phyloP scores from a whole-genome alignment of 1,140 invertebrate genomes.

The Phocides pigmalion region DNA sequence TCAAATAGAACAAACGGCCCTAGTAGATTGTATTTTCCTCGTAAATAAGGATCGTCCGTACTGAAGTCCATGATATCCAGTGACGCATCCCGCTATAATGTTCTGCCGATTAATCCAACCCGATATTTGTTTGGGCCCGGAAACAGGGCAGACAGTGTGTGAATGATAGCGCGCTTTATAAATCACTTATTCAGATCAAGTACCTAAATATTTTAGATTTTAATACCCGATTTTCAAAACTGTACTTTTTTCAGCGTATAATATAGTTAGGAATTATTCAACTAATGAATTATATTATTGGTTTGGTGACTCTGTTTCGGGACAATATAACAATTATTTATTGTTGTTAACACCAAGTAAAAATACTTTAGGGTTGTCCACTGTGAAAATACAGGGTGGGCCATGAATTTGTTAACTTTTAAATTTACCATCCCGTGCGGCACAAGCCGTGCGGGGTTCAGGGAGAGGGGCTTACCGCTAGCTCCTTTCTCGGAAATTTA shows the following conservation, averaged over 20 bases:
- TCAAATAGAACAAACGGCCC: not conserved
- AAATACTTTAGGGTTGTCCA: too few relatives aligned
- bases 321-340: too few relatives aligned
- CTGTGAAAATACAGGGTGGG: too few relatives aligned
- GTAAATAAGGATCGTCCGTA: not conserved
- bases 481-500: slow-evolving; percentile 25
- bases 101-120: slow-evolving; percentile 13
- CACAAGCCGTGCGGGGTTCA: slow-evolving; percentile 14
- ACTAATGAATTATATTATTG: too few relatives aligned
- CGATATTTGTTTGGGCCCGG: slow-evolving; percentile 34
- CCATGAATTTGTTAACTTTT: too few relatives aligned
- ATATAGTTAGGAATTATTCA: too few relatives aligned
- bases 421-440: too few relatives aligned
- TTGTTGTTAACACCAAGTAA: too few relatives aligned
- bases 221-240: slow-evolving; percentile 4
- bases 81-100: not conserved
- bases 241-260: too few relatives aligned
- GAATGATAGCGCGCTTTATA: slow-evolving; percentile 50
- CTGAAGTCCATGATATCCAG: slow-evolving; percentile 14
- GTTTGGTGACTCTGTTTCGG: too few relatives aligned
- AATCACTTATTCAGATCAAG: slow-evolving; percentile 50
- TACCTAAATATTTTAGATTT: slow-evolving; percentile 24
- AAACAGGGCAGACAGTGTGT: slow-evolving; percentile 42
- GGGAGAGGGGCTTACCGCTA: slow-evolving; percentile 12
- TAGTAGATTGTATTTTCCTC: not conserved